Base-by-base conservation (phyloP, 1,140 invertebrate species). In the Anoplophora glabripennis region DNA sequence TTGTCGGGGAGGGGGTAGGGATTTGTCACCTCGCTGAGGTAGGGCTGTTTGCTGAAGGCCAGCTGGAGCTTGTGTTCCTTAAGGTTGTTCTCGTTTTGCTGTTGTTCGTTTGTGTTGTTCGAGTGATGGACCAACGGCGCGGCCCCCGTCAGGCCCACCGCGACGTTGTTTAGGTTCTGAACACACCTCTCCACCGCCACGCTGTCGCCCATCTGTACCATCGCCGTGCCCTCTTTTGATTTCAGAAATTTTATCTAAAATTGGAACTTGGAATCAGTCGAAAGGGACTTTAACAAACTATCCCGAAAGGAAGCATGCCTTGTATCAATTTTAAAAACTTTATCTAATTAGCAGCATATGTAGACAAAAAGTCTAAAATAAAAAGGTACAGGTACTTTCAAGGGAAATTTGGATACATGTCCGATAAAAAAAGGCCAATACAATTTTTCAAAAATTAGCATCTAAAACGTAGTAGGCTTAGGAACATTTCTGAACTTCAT, bases 161-260 rank as follows among this genome's bases (percentile, higher is more conserved):
- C 88, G 61, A 90, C 86, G 73, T 96, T 94, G 80, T 98, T 97
- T 51, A 99, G 83, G 77, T 98, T 94, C 68, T 92, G 90, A 47
- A 99, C 89, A 73, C 91, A 94, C 66, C 95, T 81, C 76, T 98
- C 94, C 3, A 98, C 94, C 7, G 95, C 91, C 45, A 93, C 84
- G n/a, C 86, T 85, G 76, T 98, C 94, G 10, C 95, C 95, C 94
- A 99, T 96, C 76, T 99, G 95, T 58, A 99, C 92, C 96, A 99
- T 99, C n/a, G 96, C 96, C 55, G 95, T 96, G 51, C 96, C 96
- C 73, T 98, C 94, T 80, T 99, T 99, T 53, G 93, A 97, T 80
- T 97, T 98, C 75, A 99, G 81, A 79, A 99, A 99, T 80, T 99
- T 99, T 65, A 98, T 90, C 94, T 98, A 77, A 4, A 78, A 82